phyloP scores from a whole-genome alignment of 2,797 vertebrate species.

The Acipenser transmontanus region DNA sequence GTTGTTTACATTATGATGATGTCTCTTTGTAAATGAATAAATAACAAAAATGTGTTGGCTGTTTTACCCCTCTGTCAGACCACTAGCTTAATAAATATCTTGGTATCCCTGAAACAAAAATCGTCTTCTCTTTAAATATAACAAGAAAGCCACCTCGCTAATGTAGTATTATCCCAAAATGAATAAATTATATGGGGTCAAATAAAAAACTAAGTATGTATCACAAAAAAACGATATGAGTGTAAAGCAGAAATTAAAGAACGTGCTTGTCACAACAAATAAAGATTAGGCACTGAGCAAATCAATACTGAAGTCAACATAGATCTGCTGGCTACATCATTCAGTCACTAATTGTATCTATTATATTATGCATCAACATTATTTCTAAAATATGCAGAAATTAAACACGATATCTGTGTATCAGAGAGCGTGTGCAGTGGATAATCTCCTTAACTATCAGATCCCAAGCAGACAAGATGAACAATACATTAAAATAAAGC shows the following conservation, averaged over 20 bases:
- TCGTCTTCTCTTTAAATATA: too few relatives aligned
- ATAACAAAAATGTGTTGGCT: too few relatives aligned
- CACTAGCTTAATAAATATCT: too few relatives aligned
- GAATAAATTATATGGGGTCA: too few relatives aligned
- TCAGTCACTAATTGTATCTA: neutral
- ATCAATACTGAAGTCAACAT: neutral
- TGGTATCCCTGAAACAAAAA: too few relatives aligned
- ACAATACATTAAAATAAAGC: neutral
- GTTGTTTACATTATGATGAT: too few relatives aligned
- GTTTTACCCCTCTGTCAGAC: too few relatives aligned
- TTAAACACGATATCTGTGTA: neutral
- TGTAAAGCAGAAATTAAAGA: neutral
- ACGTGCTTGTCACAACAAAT: neutral
- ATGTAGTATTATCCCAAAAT: too few relatives aligned
- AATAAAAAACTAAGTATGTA: too few relatives aligned
- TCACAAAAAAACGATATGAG: too few relatives aligned
- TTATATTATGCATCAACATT: neutral
- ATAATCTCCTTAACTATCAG: neutral
- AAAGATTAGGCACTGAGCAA: neutral
- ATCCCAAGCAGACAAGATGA: neutral
- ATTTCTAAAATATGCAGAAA: neutral
- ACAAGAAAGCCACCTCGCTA: too few relatives aligned
- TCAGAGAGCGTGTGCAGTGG: neutral
- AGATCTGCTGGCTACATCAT: neutral
- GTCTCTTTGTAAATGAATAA: too few relatives aligned